Percentiles rank a stretch among this genome's conserved stretches.
These are phyloP conservation scores for Campoplex capitator DNA, from an alignment of 2,888 invertebrate species.

Conservation along the genomic window DNA sequence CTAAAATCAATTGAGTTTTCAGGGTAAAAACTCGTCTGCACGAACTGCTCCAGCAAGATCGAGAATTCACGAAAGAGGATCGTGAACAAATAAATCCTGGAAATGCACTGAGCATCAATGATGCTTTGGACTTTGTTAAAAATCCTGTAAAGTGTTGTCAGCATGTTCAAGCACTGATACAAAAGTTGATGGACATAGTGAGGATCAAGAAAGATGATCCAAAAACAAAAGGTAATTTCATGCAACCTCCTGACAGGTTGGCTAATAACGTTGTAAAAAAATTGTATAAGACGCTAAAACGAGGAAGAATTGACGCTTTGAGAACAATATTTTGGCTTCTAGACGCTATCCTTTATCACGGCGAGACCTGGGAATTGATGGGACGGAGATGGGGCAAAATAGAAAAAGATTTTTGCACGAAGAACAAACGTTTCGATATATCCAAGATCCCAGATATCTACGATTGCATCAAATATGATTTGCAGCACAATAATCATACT, in stretches of 20 bases:
- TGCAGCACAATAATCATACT: constrained; percentile 98
- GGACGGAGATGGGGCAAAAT: constrained; percentile 98
- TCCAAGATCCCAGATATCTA: constrained; percentile 99
- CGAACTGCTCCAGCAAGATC: constrained; percentile 95
- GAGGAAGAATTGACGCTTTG: background rate
- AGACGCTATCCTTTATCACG: constrained; percentile 98
- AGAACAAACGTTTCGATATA: constrained; percentile 97
- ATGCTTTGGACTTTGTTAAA: constrained; percentile 97
- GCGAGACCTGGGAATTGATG: constrained; percentile 99
- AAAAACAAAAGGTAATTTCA: constrained; percentile 90
- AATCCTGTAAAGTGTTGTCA: constrained; percentile 98
- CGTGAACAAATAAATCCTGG: constrained; percentile 96
- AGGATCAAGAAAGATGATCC: constrained; percentile 94
- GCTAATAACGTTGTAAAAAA: background rate
- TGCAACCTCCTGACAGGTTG: background rate
- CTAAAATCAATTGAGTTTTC: constrained; percentile 44
- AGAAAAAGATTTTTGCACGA: constrained; percentile 98
- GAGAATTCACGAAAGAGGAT: constrained; percentile 94
- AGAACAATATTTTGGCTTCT: constrained; percentile 68
- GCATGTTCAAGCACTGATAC: constrained; percentile 94
- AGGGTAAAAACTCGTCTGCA: constrained; percentile 98
- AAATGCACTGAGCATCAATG: constrained; percentile 94
- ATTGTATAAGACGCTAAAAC: background rate
- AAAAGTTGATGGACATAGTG: constrained; percentile 94
- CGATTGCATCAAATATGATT: constrained; percentile 99